Conservation (phyloP, 2,888 invertebrate genomes). For the Hesperia comma region DNA sequence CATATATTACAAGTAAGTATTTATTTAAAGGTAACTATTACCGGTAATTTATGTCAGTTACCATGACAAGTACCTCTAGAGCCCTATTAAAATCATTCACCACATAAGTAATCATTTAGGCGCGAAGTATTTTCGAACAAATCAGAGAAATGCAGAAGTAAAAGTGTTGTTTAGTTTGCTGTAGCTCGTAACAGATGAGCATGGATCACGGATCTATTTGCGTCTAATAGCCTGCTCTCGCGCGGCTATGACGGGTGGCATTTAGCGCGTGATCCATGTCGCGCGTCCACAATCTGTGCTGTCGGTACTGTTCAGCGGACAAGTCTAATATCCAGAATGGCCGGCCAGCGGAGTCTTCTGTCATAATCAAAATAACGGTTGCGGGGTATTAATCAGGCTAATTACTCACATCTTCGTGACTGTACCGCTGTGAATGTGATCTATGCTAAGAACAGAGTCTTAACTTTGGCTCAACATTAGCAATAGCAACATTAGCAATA, state of each 20-base stretch:
- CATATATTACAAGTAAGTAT: too few species aligned
- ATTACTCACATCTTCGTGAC: constrained; percentile 8
- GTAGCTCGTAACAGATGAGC: neutral
- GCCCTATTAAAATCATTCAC: too few species aligned
- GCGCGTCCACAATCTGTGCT: neutral
- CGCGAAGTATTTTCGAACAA: too few species aligned
- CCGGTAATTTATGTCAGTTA: too few species aligned
- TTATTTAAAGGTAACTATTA: too few species aligned
- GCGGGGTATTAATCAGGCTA: constrained; percentile 7
- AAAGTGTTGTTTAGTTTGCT: too few species aligned
- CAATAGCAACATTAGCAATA: too few species aligned
- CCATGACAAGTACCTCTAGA: too few species aligned
- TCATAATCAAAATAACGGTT: constrained; percentile 19
- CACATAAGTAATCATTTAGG: too few species aligned
- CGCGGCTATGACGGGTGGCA: constrained; percentile 25
- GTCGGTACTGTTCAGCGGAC: neutral
- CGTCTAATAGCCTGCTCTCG: constrained; percentile 23
- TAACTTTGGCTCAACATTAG: too few species aligned
- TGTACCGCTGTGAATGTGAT: neutral
- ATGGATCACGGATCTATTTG: constrained; percentile 7
- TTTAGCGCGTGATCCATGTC: constrained; percentile 52
- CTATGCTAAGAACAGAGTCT: neutral
- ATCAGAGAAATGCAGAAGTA: neutral
- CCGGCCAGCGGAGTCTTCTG: neutral
- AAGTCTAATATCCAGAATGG: constrained; percentile 13